Conservation (phyloP, 2,797 vertebrate species). For the Atherinosoma microstoma region DNA sequence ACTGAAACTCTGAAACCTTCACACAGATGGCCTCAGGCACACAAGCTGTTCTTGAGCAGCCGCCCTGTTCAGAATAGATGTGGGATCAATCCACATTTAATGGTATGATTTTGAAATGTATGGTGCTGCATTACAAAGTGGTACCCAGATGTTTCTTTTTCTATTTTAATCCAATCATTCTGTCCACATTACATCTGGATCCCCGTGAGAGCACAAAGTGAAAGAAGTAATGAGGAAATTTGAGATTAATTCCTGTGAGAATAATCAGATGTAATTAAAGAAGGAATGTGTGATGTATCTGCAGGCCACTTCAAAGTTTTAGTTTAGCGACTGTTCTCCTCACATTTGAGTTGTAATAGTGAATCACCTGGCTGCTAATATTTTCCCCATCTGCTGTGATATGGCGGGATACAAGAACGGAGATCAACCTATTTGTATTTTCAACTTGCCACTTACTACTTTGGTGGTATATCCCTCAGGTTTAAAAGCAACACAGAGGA, state of each 20-base stretch:
- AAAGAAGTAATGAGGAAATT: constrained; percentile 4
- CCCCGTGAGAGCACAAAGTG: neutral
- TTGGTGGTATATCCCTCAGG: neutral
- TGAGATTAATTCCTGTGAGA: constrained; percentile 1
- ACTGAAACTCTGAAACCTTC: constrained; percentile 42
- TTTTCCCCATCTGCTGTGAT: constrained; percentile 4
- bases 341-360: neutral
- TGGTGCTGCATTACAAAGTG: constrained; percentile 21
- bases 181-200: neutral
- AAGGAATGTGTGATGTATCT: neutral
- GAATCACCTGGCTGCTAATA: neutral
- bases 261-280: neutral
- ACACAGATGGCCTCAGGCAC: constrained; percentile 30
- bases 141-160: constrained; percentile 14
- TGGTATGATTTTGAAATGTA: constrained; percentile 37
- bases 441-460: neutral
- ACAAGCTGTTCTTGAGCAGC: constrained; percentile 24
- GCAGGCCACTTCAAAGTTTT: neutral
- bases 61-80: constrained; percentile 41
- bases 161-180: constrained; percentile 5
- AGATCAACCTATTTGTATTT: neutral
- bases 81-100: constrained; percentile 35
- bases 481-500: neutral
- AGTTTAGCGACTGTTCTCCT: neutral
- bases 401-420: constrained; percentile 6